Evolutionary conservation across 2,113 vertebrate species (phyloP).

Genomic region (Tachycineta bicolor): DNA sequence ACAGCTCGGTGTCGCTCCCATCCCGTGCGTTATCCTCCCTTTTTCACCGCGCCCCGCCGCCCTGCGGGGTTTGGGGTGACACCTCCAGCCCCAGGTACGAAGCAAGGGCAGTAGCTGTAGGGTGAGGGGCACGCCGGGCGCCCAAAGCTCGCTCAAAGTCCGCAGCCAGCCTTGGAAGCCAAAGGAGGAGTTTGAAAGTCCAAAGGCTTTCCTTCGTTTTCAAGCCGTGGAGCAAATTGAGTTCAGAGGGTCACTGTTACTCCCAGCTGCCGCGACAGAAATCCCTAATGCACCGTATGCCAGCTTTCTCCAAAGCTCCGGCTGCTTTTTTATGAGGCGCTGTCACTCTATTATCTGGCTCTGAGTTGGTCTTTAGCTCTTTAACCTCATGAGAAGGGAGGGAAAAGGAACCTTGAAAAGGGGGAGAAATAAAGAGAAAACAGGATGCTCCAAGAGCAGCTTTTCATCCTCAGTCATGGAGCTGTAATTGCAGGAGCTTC

Average conservation of each 20-base stretch:
- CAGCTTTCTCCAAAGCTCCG: not conserved
- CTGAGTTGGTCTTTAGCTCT: conserved; percentile 74
- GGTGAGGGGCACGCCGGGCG: fast-evolving
- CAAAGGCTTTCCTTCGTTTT: conserved; percentile 56
- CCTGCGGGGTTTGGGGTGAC: not conserved
- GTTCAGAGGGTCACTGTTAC: conserved; percentile 72
- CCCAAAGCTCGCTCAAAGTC: fast-evolving
- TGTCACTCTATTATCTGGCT: conserved; percentile 75
- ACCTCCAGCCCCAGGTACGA: not conserved
- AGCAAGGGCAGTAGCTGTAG: not conserved
- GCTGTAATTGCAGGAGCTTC: not conserved
- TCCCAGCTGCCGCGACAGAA: conserved; percentile 57
- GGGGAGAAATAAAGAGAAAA: not conserved
- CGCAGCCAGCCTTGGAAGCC: not conserved
- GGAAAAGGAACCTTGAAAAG: conserved; percentile 12
- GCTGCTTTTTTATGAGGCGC: conserved; percentile 73
- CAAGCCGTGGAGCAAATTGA: conserved; percentile 75
- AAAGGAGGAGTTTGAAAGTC: not conserved
- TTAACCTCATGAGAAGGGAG: conserved; percentile 69
- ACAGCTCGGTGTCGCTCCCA: fast-evolving
- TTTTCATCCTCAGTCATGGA: not conserved
- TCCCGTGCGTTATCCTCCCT: fast-evolving
- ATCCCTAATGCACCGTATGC: conserved; percentile 35
- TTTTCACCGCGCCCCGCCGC: fast-evolving
- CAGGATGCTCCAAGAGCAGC: not conserved